Base-by-base conservation (phyloP, 2,797 vertebrate species). In the Periparus ater region DNA sequence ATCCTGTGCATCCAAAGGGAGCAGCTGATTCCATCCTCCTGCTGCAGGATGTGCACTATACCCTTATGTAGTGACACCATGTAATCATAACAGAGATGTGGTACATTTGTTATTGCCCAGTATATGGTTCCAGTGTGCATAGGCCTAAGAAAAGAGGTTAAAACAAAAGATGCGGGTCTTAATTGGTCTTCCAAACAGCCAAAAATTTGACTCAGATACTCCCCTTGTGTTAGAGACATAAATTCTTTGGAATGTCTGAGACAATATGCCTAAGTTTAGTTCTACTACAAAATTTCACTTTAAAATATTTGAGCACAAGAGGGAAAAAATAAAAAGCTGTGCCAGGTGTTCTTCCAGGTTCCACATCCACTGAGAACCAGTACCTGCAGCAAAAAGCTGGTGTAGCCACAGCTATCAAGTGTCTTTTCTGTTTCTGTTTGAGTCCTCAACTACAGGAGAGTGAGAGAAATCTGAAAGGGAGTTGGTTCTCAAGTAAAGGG, bases 31-130 rank as follows among this genome's bases (percentile, higher is more conserved):
- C 38, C 17, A 0, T 54, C 30, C 23, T 91, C 20, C 36, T 18
- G 7, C 26, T 44, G 62, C 26, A 75, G 70, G 20, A 13, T 62
- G 30, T 42, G 21, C 25, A 7, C 14, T 75, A 1, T 47, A 20
- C 30, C n/a, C 1, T 1, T 47, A 3, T 1, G 2, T 48, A n/a
- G 3, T 54, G 38, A 17, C 68, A 40, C 32, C n/a, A 0, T 4
- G 1, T 48, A 50, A 22, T 65, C 22, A 5, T 26, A 27, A 30
- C 2, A 12, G 50, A 79, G 42, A 34, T 7, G 1, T 12, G 32
- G 7, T 80, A 29, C 61, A 50, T 85, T 65, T 72, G 45, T 34
- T 30, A 4, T 45, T 80, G 57, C 45, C 40, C 12, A 30, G 15
- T 13, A 6, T 21, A 38, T 1, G 2, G 14, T 48, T 44, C 27